Conservation (phyloP, 1,140 invertebrate genomes). For the Drosophila simulans region DNA sequence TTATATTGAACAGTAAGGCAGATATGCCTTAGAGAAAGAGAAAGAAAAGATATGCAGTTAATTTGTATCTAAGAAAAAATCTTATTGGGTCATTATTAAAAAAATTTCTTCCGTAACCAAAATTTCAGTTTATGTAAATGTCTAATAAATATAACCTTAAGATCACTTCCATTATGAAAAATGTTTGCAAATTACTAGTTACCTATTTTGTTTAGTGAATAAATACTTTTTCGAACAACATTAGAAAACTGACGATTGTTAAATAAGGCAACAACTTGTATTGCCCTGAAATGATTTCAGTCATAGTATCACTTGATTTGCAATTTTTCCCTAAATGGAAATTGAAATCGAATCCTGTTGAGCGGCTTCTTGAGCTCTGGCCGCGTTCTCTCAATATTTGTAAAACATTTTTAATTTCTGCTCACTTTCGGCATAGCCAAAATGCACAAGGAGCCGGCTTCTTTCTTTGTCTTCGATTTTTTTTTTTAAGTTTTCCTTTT, state of each 20-base stretch:
- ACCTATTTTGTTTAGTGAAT: too few relatives aligned
- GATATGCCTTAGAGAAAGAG: too few relatives aligned
- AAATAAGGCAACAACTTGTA: not conserved
- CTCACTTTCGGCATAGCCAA: slow-evolving; percentile 14
- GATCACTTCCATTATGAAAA: too few relatives aligned
- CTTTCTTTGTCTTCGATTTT: slow-evolving; percentile 17
- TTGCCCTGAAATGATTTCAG: not conserved
- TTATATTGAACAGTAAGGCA: not conserved
- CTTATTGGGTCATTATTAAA: too few relatives aligned
- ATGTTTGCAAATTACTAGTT: too few relatives aligned
- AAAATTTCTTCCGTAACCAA: too few relatives aligned
- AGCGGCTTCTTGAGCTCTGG: not conserved
- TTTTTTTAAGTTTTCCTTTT: slow-evolving; percentile 21
- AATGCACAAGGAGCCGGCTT: slow-evolving; percentile 23
- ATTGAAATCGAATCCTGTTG: not conserved
- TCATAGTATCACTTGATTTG: not conserved
- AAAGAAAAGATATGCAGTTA: not conserved
- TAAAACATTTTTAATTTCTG: slow-evolving; percentile 47
- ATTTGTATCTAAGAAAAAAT: not conserved
- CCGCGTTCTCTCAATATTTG: slow-evolving; percentile 39
- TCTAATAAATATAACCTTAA: too few relatives aligned
- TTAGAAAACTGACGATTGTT: too few relatives aligned
- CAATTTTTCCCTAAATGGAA: too few relatives aligned
- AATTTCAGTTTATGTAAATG: too few relatives aligned
- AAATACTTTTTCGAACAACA: too few relatives aligned